Evolutionary conservation across 2,797 vertebrate species (phyloP), one percentile per base, ranked within the genome.

Genomic region (Rhodeus uyekii): DNA sequence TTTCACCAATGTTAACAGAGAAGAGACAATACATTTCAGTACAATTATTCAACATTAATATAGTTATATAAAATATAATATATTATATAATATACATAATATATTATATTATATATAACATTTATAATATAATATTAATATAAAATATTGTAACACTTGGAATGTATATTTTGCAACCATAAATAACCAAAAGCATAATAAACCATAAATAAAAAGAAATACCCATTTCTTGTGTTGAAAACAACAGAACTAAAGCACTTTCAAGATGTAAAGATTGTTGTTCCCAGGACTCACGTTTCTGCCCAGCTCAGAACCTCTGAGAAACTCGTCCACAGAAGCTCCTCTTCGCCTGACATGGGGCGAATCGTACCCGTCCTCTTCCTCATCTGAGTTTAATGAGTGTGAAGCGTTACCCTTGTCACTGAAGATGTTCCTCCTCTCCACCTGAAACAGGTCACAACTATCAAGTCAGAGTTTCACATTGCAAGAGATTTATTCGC

Each of bases 241-340:
- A 44, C 34, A n/a, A 39, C 13, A 53, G 8, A 68, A 42, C 46
- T n/a, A 14, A 27, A 71, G 46, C 6, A 16, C 58, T 60, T 60
- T 60, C 29, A 29, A 29, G 58, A 8, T 60, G 13, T 16, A 14
- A 10, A 13, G 32, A 55, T 42, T 24, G 24, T 14, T 10, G 6
- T 22, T 72, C 16, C 32, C 63, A 5, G 18, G 27, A 82, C 88
- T 91, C 92, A 99, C 97, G 90, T 96, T 97, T 92, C 96, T 96
- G 48, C 97, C 96, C 2, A 98, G 92, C 81, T 99, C 97, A 0
- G 98, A 98, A 18, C 97, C 98, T 82, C 96, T 94, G 75, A 99
- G 96, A 90, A 99, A 99, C 74, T 99, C 98, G 1, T 99, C 98
- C 34, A 99, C 98, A 0, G 98, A 99, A 5, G 96, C 93, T 12